Percentiles rank a stretch among this genome's conserved stretches.
These are phyloP conservation scores for Scaeva pyrastri DNA, from an alignment of 2,888 invertebrate genomes.

Conservation along the genomic window DNA sequence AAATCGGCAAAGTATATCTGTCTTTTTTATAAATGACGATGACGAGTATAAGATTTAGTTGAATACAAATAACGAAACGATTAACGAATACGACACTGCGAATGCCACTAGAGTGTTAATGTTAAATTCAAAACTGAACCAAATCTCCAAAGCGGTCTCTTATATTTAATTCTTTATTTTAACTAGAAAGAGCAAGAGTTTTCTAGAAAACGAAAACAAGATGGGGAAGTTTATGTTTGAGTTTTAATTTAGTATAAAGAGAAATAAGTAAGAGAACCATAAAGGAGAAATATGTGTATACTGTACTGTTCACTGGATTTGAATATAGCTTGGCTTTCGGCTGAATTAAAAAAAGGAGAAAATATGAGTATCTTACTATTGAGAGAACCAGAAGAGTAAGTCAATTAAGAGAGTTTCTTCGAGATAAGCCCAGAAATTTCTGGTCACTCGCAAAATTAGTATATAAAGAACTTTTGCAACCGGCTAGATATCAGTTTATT, in stretches of 20 bases:
- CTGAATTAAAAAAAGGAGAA: slow-evolving; percentile 5
- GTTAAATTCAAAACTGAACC: slow-evolving; percentile 1
- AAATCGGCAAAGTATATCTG: too few species aligned
- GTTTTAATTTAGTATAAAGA: not conserved
- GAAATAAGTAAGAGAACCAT: not conserved
- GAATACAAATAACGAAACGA: too few species aligned
- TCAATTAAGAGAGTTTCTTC: not conserved
- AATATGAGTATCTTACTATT: not conserved
- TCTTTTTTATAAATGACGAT: too few species aligned
- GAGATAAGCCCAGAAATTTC: slow-evolving; percentile 6
- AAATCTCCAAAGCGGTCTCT: not conserved
- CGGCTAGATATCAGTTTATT: not conserved
- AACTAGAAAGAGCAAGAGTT: slow-evolving; percentile 20
- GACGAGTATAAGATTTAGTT: too few species aligned
- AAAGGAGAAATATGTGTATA: not conserved
- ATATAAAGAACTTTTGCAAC: not conserved
- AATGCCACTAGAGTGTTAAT: too few species aligned
- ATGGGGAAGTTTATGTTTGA: not conserved
- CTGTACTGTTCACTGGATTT: not conserved
- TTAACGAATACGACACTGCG: too few species aligned
- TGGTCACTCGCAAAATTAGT: not conserved
- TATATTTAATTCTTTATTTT: not conserved
- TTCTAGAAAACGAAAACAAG: slow-evolving; percentile 21
- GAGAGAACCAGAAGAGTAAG: not conserved
- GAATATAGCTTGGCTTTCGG: not conserved